Evolutionary conservation across 2,113 vertebrate genomes (phyloP), one percentile per base, ranked within the genome.

Genomic region (Lasiurus cinereus): DNA sequence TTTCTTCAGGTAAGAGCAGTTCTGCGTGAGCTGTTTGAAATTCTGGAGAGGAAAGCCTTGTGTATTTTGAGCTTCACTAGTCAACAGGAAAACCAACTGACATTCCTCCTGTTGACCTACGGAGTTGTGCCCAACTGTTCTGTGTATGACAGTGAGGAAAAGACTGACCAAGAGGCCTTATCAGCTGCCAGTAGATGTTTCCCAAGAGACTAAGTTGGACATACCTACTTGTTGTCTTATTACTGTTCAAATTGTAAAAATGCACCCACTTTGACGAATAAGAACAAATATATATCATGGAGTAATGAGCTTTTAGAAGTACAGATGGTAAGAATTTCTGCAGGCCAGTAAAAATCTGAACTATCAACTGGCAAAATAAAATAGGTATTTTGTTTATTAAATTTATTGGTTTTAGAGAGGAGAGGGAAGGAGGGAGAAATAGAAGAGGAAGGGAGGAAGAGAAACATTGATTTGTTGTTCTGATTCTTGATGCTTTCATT

Each of bases 1-100:
- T 99, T 99, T 97, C 96, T 99, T 43, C 99, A 99, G 99, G 99
- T 99, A 97, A 97, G 97, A 83, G 87, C 36, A 52, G 3, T 27
- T 84, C 84, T 96, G 2, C 22, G 0, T 67, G 0, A 0, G 39
- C 31, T 64, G 5, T 36, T 62, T 94, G 73, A 77, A 39, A 74
- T 54, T 90, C 29, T 62, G 74, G 66, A 79, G 21, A 13, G 91
- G 79, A 84, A 67, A 54, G 24, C n/a, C 24, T 48, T 39, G 22
- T 66, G 19, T 54, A 29, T 83, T 94, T 95, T 77, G 83, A 84
- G 67, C 48, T 74, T 62, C 24, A 50, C 16, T 31, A 43, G 67
- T 89, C 29, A 85, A 72, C 21, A 54, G 86, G 48, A 95, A 93
- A 64, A 15, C 43, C 56, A n/a, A 15, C 29, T 33, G 70, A 50